Percentiles rank a stretch among this genome's conserved stretches.
Evolutionary conservation across 35 echinoderm and acorn worm species (phyloP).

Genomic region (Lytechinus pictus): DNA sequence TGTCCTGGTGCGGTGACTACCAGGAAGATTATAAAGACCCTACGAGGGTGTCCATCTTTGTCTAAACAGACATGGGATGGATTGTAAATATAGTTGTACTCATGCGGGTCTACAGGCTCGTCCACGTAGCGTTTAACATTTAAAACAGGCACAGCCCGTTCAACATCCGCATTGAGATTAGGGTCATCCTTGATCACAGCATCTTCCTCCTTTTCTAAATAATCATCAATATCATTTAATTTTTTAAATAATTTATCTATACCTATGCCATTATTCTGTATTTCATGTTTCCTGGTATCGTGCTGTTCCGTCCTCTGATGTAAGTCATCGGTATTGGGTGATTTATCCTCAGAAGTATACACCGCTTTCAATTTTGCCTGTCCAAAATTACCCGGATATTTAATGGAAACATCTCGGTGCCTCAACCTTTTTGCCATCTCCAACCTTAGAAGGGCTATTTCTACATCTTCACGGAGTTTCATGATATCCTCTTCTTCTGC

Average conservation of each 20-base stretch:
- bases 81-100: background rate
- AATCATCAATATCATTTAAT: background rate
- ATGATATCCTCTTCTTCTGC: background rate
- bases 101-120: background rate
- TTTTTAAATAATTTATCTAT: background rate
- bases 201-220: background rate
- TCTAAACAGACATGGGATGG: slow-evolving; percentile 2
- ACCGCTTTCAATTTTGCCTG: background rate
- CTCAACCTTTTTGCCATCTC: background rate
- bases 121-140: slow-evolving; percentile 5
- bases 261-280: background rate
- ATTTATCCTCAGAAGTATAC: background rate
- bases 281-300: background rate
- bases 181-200: background rate
- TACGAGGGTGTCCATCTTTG: background rate
- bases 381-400: background rate
- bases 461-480: background rate
- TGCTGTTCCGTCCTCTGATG: background rate
- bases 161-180: background rate
- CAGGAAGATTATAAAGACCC: slow-evolving; percentile 69
- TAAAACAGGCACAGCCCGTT: background rate
- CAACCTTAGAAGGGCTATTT: background rate
- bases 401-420: background rate
- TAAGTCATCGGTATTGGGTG: background rate
- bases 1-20: slow-evolving; percentile 51